phyloP scores from a whole-genome alignment of 2,797 vertebrate genomes.

The Danio jaintianensis region DNA sequence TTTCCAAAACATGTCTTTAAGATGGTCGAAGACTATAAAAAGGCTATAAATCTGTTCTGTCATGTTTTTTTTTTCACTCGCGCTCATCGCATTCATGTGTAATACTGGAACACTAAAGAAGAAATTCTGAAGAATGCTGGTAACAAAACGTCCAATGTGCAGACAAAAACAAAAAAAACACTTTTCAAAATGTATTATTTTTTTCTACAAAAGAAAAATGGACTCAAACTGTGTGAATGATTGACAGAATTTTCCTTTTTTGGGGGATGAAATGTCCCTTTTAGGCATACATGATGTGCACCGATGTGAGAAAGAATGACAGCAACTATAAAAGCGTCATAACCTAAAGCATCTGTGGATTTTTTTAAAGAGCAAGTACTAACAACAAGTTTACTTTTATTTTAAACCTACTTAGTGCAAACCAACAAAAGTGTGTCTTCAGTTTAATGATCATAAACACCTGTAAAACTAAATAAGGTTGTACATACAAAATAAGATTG shows the following conservation, averaged over 20 bases:
- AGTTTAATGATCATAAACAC: not conserved
- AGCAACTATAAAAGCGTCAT: not conserved
- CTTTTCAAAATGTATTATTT: no score
- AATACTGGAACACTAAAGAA: not conserved
- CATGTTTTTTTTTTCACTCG: not conserved
- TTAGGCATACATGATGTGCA: not conserved
- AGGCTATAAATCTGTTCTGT: not conserved
- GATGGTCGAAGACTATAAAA: not conserved
- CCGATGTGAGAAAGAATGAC: not conserved
- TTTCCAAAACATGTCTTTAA: constrained; percentile 28
- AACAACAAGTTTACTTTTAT: not conserved
- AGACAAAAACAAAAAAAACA: no score
- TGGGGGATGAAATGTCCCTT: not conserved
- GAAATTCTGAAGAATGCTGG: not conserved
- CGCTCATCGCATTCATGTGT: not conserved
- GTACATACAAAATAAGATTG: no score
- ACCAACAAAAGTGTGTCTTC: not conserved
- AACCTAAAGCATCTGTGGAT: not conserved
- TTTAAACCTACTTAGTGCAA: not conserved
- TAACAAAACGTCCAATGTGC: not conserved
- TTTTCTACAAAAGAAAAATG: no score
- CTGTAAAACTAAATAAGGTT: no score
- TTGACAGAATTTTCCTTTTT: not conserved
- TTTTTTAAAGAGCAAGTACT: not conserved
- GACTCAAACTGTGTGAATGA: not conserved